Percentiles rank a stretch among this genome's conserved stretches.
Evolutionary conservation across 2,888 invertebrate species (phyloP).

Genomic region (Tubulanus polymorphus): DNA sequence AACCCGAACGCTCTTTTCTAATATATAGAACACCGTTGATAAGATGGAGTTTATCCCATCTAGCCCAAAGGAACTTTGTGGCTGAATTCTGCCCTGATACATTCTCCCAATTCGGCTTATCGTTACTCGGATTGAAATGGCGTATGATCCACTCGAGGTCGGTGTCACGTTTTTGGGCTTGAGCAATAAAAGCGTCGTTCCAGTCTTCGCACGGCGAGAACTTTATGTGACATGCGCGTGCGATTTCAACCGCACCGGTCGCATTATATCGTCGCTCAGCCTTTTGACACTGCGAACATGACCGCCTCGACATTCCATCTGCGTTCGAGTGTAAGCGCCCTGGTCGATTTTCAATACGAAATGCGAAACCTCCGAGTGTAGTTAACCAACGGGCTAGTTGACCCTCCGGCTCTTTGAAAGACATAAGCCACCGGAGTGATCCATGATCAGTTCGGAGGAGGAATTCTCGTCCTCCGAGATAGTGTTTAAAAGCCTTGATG

Average conservation of each 20-base stretch:
- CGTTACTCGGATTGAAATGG: too few species aligned
- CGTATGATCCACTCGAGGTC: too few species aligned
- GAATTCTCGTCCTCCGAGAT: slow-evolving; percentile 7
- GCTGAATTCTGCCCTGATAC: not conserved
- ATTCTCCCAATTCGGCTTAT: not conserved
- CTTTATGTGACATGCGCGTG: too few species aligned
- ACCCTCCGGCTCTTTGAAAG: slow-evolving; percentile 8
- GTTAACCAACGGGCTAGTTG: slow-evolving; percentile 12
- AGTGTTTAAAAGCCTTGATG: slow-evolving; percentile 9
- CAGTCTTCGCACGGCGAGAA: too few species aligned
- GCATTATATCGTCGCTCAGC: too few species aligned
- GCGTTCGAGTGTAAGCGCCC: slow-evolving; percentile 2
- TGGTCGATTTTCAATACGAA: slow-evolving; percentile 7
- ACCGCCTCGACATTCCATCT: slow-evolving; percentile 1
- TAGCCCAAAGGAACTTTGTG: not conserved
- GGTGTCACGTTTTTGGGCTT: too few species aligned
- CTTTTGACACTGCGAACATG: not conserved
- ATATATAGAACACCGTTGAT: not conserved
- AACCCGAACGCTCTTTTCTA: not conserved
- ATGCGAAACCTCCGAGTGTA: slow-evolving; percentile 3
- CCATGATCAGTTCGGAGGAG: slow-evolving; percentile 11
- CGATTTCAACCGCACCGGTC: too few species aligned
- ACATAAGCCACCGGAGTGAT: slow-evolving; percentile 9
- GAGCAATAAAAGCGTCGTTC: too few species aligned
- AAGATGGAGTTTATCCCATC: not conserved